Conservation (phyloP, 1,140 invertebrate species). For the Pinna nobilis region DNA sequence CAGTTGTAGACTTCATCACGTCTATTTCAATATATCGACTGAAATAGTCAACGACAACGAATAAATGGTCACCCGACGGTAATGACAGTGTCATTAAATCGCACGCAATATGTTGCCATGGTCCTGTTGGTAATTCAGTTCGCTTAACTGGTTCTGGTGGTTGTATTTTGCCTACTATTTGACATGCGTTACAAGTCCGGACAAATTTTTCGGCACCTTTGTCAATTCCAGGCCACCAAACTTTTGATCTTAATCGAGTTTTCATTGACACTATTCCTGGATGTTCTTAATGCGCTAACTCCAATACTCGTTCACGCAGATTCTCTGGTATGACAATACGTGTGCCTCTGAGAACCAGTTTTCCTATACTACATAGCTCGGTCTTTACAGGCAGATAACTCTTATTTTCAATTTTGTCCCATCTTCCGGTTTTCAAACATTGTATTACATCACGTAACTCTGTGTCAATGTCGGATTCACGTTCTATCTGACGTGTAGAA, state of each 20-base stretch:
- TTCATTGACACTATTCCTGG: constrained; percentile 66
- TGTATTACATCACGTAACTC: constrained; percentile 23
- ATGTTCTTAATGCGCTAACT: constrained; percentile 66
- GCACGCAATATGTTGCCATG: constrained; percentile 51
- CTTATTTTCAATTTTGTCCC: constrained; percentile 8
- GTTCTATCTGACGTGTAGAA: constrained; percentile 6
- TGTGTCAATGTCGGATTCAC: constrained; percentile 9
- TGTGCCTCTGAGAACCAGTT: constrained; percentile 41
- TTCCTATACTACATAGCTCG: constrained; percentile 41
- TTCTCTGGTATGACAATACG: constrained; percentile 31
- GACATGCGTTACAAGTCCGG: constrained; percentile 45
- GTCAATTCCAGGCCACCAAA: constrained; percentile 72
- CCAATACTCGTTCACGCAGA: background rate
- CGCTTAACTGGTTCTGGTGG: constrained; percentile 44
- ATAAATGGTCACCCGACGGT: constrained; percentile 24
- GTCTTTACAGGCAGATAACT: constrained; percentile 29
- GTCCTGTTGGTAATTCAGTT: constrained; percentile 44
- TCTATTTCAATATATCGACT: constrained; percentile 44
- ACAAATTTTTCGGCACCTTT: constrained; percentile 55
- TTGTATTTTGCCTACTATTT: background rate
- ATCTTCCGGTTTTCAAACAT: constrained; percentile 1
- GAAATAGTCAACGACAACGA: constrained; percentile 49
- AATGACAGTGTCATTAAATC: constrained; percentile 51
- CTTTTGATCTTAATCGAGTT: constrained; percentile 60
- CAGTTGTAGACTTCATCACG: constrained; percentile 19